These are phyloP conservation scores for Lophochroa leadbeateri DNA, from an alignment of 2,113 vertebrate species.

Conservation along the genomic window DNA sequence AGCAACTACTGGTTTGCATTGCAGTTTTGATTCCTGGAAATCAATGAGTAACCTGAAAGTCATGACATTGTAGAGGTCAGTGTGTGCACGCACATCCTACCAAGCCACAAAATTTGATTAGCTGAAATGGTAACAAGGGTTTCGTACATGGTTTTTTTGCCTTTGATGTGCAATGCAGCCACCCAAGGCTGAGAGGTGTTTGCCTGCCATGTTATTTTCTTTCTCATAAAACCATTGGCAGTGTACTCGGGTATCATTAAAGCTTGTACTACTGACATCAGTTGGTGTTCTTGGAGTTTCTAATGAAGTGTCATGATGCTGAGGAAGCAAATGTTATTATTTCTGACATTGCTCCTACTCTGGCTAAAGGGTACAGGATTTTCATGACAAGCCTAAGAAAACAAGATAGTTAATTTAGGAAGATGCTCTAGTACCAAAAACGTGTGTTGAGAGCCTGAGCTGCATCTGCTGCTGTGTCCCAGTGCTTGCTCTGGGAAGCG, in stretches of 20 bases:
- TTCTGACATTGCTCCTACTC: background rate
- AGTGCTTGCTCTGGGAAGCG: background rate
- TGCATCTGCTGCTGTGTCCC: background rate
- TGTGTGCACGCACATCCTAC: background rate
- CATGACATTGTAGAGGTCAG: slow-evolving; percentile 48
- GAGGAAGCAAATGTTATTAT: background rate
- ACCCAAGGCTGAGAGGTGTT: background rate
- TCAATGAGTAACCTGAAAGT: slow-evolving; percentile 53
- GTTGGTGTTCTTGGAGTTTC: background rate
- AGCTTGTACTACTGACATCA: slow-evolving; percentile 1
- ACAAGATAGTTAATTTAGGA: background rate
- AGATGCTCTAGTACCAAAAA: background rate
- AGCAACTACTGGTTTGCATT: slow-evolving; percentile 44
- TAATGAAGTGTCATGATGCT: background rate
- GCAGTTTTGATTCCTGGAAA: background rate
- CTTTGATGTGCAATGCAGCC: background rate
- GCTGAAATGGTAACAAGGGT: background rate
- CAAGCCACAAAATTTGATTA: slow-evolving; percentile 23
- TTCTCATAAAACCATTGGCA: background rate
- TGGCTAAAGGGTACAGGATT: background rate
- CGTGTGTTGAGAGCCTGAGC: background rate
- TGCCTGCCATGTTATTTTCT: background rate
- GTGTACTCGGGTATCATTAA: background rate
- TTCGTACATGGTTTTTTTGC: background rate
- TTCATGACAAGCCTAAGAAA: background rate